Evolutionary conservation across 2,888 invertebrate species (phyloP), one percentile per base, ranked within the genome.

Genomic region (Antitype chi): DNA sequence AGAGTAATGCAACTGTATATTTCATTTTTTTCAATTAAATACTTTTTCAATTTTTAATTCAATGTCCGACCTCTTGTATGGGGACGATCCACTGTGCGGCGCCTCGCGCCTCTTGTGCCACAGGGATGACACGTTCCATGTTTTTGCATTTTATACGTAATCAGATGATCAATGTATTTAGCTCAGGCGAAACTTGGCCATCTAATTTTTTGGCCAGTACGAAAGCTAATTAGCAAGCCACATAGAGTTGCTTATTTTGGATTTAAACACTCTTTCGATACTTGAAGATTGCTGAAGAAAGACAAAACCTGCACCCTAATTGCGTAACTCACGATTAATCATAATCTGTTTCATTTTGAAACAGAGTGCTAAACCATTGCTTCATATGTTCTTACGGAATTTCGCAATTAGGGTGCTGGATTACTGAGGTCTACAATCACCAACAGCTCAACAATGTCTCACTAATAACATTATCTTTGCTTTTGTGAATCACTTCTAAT

Each of bases 51-150:
- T n/a, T n/a, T n/a, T n/a, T n/a, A n/a, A n/a, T n/a, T n/a, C n/a
- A n/a, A n/a, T n/a, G n/a, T n/a, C n/a, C n/a, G n/a, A n/a, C n/a
- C n/a, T n/a, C n/a, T n/a, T n/a, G n/a, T n/a, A n/a, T n/a, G n/a
- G n/a, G n/a, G n/a, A n/a, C n/a, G n/a, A n/a, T n/a, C n/a, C n/a
- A n/a, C n/a, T n/a, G n/a, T n/a, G n/a, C n/a, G n/a, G n/a, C 82
- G 85, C 82, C 85, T 82, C 77, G 76, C 69, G 75, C 75, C 75
- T 73, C 74, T 55, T 32, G 53, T n/a, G 53, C 64, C 52, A 70
- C 81, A 91, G 89, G 90, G 90, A 78, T 90, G 88, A 78, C 83
- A 85, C 89, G 52, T 68, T 17, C 23, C 63, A 25, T 52, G 57
- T 63, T 81, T 75, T 76, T 68, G 75, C 68, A 66, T 73, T 79